Conservation (phyloP, 2,797 vertebrate species). For the Cephalopachus bancanus region DNA sequence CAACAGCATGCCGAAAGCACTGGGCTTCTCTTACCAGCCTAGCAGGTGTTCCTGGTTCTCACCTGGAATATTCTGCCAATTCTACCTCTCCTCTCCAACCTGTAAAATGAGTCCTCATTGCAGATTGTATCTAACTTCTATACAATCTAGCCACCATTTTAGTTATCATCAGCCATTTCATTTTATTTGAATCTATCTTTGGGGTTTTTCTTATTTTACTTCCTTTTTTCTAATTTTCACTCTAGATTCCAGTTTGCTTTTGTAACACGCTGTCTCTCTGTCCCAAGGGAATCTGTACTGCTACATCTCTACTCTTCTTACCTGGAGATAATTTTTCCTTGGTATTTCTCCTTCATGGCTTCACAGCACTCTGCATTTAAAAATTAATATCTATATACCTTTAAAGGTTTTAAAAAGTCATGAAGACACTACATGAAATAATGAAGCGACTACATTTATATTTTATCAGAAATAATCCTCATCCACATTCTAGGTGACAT, state of each 20-base stretch:
- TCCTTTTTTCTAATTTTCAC: neutral
- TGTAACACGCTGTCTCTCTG: neutral
- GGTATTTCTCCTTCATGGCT: constrained; percentile 4
- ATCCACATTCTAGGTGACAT: neutral
- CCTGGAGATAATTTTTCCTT: neutral
- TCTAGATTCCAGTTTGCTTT: neutral
- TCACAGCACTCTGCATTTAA: constrained; percentile 52
- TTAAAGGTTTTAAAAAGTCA: constrained; percentile 59
- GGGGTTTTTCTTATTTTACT: neutral
- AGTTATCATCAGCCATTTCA: neutral
- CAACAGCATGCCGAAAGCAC: neutral
- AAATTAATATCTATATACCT: constrained; percentile 54
- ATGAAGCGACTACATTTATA: constrained; percentile 20
- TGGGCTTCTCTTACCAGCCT: neutral
- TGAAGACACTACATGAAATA: constrained; percentile 1
- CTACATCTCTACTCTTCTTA: neutral
- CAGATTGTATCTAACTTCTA: neutral
- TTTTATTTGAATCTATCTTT: neutral
- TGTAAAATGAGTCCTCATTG: neutral
- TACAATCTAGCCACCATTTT: neutral
- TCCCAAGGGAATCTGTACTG: neutral
- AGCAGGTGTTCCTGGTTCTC: neutral
- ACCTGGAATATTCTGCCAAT: neutral
- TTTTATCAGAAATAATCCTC: constrained; percentile 67
- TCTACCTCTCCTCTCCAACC: neutral